phyloP scores from a whole-genome alignment of 2,113 vertebrate species.

The Cyanoramphus novaezelandiae region DNA sequence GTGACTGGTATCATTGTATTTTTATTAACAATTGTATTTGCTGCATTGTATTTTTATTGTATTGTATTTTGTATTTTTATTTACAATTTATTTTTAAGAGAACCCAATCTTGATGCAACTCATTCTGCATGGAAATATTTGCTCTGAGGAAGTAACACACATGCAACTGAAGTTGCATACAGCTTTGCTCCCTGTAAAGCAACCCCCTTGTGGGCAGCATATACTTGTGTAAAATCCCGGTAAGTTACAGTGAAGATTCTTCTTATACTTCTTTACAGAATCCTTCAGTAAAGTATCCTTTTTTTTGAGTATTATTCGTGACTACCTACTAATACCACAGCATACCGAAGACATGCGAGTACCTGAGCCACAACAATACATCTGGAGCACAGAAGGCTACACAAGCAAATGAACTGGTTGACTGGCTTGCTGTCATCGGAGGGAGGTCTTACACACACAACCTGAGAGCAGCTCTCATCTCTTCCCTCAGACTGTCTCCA shows the following conservation, averaged over 20 bases:
- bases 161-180: neutral
- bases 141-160: neutral
- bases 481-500: accelerated
- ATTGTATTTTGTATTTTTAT: neutral
- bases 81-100: neutral
- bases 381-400: neutral
- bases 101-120: neutral
- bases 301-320: neutral
- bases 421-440: neutral
- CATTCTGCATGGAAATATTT: neutral
- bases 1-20: too few species aligned
- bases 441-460: neutral
- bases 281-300: neutral
- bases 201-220: neutral
- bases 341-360: accelerated
- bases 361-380: neutral
- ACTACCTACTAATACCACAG: neutral
- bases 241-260: accelerated
- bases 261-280: neutral
- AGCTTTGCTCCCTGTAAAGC: neutral
- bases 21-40: neutral
- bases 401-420: neutral
- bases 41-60: neutral
- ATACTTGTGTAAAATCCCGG: accelerated
- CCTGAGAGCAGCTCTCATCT: neutral